These are phyloP conservation scores for Clupea harengus DNA, from an alignment of 2,113 vertebrate genomes.

Conservation along the genomic window DNA sequence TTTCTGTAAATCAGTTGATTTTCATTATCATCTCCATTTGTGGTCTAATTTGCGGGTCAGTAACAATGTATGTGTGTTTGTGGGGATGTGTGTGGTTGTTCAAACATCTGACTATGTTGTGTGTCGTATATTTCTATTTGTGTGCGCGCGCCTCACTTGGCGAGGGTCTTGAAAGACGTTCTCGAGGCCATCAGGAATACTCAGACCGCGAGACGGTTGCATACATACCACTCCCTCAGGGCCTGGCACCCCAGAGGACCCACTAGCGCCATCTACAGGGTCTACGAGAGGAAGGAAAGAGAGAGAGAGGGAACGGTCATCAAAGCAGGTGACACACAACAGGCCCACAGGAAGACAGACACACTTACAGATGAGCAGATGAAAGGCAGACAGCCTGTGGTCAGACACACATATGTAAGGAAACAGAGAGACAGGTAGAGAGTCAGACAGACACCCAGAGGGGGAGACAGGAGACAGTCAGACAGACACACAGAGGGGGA, in stretches of 20 bases:
- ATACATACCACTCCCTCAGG: constrained; percentile 83
- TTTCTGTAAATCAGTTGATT: no score
- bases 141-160: constrained; percentile 42
- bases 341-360: neutral
- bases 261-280: constrained; percentile 81
- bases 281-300: constrained; percentile 25
- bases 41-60: neutral
- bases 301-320: no score
- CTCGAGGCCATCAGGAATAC: constrained; percentile 87
- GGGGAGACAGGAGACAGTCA: no score
- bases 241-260: constrained; percentile 69
- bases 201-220: constrained; percentile 89
- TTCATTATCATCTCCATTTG: no score
- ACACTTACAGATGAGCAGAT: neutral
- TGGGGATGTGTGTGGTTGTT: neutral
- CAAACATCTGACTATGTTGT: neutral
- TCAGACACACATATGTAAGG: neutral
- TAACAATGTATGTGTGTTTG: neutral
- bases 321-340: no score
- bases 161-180: constrained; percentile 75
- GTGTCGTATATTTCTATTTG: neutral
- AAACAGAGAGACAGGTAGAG: neutral
- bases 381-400: neutral
- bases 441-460: neutral
- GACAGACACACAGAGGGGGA: neutral